A percentile compares a stretch with the other conserved stretches of the same genome.
These are phyloP conservation scores for Corythoichthys haematopterus DNA, from an alignment of 2,113 vertebrate genomes.

Conservation along the genomic window DNA sequence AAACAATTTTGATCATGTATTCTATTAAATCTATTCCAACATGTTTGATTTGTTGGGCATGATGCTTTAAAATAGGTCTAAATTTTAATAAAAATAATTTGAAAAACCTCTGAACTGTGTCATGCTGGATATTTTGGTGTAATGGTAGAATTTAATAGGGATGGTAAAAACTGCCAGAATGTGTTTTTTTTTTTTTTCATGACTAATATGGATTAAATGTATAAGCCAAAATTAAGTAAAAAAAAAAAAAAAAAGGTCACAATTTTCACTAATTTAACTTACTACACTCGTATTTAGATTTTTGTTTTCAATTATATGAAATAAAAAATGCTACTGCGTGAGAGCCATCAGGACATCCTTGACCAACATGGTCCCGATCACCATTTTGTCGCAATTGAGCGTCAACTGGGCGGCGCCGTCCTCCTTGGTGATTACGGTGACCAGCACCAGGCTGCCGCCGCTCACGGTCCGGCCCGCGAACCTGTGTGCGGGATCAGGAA, in stretches of 20 bases:
- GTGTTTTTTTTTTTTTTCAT: background rate
- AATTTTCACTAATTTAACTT: background rate
- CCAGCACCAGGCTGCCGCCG: slow-evolving; percentile 84
- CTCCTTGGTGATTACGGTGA: slow-evolving; percentile 79
- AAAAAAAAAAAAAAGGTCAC: background rate
- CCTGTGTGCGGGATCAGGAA: slow-evolving; percentile 65
- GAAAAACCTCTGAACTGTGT: no score
- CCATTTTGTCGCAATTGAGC: slow-evolving; percentile 97
- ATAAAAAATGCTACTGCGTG: slow-evolving; percentile 72
- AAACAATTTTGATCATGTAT: no score
- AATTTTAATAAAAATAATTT: no score
- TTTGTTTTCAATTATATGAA: no score
- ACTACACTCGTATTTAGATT: background rate
- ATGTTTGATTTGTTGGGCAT: no score
- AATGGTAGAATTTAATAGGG: no score
- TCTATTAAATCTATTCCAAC: no score
- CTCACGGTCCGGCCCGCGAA: slow-evolving; percentile 89
- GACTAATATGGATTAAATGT: background rate
- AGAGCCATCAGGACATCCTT: slow-evolving; percentile 89
- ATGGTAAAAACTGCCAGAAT: no score
- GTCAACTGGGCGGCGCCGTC: slow-evolving; percentile 76
- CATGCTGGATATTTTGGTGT: no score
- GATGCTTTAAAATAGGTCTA: no score
- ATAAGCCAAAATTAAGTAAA: background rate
- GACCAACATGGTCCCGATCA: slow-evolving; percentile 94